Percentiles rank a stretch among this genome's conserved stretches.
Conservation (phyloP, 2,888 invertebrate genomes). For the Epicampocera succincta region DNA sequence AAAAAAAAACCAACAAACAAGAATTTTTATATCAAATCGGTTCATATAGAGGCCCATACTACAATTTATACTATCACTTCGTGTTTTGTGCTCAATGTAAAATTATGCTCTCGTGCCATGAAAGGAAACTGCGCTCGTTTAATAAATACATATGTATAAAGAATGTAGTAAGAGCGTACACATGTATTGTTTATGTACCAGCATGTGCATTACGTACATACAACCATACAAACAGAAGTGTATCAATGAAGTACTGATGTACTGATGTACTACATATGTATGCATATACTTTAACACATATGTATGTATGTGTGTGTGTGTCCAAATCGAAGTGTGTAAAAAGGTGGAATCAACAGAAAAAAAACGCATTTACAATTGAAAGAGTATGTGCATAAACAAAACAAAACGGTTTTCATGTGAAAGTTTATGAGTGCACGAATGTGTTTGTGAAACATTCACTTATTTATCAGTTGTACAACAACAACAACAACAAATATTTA, state of each 20-base stretch:
- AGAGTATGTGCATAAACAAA: slow-evolving; percentile 38
- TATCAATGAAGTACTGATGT: slow-evolving; percentile 42
- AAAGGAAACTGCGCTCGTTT: slow-evolving; percentile 9
- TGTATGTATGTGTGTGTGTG: background rate
- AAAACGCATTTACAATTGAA: slow-evolving; percentile 17
- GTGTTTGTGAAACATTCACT: slow-evolving; percentile 46
- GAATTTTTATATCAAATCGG: slow-evolving; percentile 59
- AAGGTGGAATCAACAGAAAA: slow-evolving; percentile 45
- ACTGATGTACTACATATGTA: too few relatives aligned
- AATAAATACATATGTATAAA: background rate
- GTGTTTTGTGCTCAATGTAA: slow-evolving; percentile 41
- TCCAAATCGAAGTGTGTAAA: slow-evolving; percentile 51
- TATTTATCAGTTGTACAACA: slow-evolving; percentile 34
- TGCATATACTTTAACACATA: background rate
- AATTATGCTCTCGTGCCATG: slow-evolving; percentile 27
- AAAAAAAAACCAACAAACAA: background rate
- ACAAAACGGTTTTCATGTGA: slow-evolving; percentile 48
- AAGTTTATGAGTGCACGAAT: slow-evolving; percentile 27
- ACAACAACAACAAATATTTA: slow-evolving; percentile 32
- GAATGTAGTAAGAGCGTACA: slow-evolving; percentile 28
- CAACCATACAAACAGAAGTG: background rate
- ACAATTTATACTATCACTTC: slow-evolving; percentile 27
- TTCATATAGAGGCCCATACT: slow-evolving; percentile 66
- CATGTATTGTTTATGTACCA: slow-evolving; percentile 8
- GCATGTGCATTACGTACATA: slow-evolving; percentile 12